Evolutionary conservation across 1,140 invertebrate genomes (phyloP).

Genomic region (Diachasmimorpha longicaudata): DNA sequence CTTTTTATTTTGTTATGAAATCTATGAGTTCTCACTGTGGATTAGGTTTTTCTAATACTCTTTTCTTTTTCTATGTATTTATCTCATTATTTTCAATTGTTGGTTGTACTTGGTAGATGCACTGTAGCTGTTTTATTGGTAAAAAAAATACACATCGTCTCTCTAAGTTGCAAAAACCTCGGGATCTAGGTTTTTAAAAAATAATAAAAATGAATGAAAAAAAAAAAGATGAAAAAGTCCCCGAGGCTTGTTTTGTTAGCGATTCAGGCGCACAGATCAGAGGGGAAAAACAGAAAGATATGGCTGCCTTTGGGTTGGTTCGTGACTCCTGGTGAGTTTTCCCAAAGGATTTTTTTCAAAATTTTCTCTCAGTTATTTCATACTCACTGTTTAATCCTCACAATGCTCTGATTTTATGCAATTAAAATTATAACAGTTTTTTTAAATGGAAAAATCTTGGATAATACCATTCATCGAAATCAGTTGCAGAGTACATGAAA

Average conservation of each 20-base stretch:
- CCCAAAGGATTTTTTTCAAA: slow-evolving; percentile 58
- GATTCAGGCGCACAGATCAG: slow-evolving; percentile 60
- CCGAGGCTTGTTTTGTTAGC: slow-evolving; percentile 61
- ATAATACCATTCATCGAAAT: slow-evolving; percentile 22
- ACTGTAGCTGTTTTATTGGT: slow-evolving; percentile 65
- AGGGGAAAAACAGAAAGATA: slow-evolving; percentile 58
- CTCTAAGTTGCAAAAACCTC: slow-evolving; percentile 32
- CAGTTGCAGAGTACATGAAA: slow-evolving; percentile 54
- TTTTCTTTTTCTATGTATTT: slow-evolving; percentile 59
- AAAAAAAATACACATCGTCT: slow-evolving; percentile 61
- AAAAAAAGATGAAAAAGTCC: slow-evolving; percentile 39
- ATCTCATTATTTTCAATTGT: slow-evolving; percentile 52
- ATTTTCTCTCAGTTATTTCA: slow-evolving; percentile 39
- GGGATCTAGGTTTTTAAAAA: not conserved
- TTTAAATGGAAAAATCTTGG: not conserved
- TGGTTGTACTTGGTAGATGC: slow-evolving; percentile 65
- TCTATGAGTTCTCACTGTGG: slow-evolving; percentile 12
- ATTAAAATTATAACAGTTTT: slow-evolving; percentile 11
- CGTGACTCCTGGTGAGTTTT: slow-evolving; percentile 60
- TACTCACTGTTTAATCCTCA: not conserved
- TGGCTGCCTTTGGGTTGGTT: slow-evolving; percentile 62
- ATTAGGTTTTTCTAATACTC: slow-evolving; percentile 24
- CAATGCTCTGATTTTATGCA: not conserved
- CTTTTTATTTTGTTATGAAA: not conserved
- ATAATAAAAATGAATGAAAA: not conserved